These are phyloP conservation scores for Limnephilus marmoratus DNA, from an alignment of 2,888 invertebrate genomes.

Conservation along the genomic window DNA sequence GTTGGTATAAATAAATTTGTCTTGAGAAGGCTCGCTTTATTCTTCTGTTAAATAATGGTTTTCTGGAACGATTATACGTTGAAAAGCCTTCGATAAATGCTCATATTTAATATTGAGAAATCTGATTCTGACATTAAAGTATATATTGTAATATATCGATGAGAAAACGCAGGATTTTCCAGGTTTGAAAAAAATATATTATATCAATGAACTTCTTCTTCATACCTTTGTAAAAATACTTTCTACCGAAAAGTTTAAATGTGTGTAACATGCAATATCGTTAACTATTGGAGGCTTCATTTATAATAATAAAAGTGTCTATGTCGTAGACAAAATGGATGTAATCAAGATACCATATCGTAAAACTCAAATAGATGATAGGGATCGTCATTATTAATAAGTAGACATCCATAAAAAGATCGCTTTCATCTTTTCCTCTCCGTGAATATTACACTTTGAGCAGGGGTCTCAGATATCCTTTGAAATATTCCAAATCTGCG, in stretches of 20 bases:
- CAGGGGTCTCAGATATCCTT: slow-evolving; percentile 25
- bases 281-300: background rate
- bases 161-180: background rate
- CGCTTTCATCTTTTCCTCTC: slow-evolving; percentile 17
- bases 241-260: too few relatives aligned
- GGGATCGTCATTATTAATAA: slow-evolving; percentile 23
- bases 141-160: background rate
- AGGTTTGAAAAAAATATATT: background rate
- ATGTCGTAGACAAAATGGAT: background rate
- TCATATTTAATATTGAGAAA: too few relatives aligned
- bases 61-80: too few relatives aligned
- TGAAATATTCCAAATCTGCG: slow-evolving; percentile 42
- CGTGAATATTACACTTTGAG: slow-evolving; percentile 4
- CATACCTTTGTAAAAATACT: too few relatives aligned
- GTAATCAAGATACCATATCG: background rate
- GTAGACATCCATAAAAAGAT: slow-evolving; percentile 28
- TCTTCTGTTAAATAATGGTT: too few relatives aligned
- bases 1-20: background rate
- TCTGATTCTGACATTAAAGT: too few relatives aligned
- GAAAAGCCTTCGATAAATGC: too few relatives aligned
- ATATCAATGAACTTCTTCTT: background rate
- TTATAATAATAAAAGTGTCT: background rate
- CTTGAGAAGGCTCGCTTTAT: too few relatives aligned
- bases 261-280: background rate
- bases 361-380: background rate